A percentile compares a stretch with the other conserved stretches of the same genome.
phyloP scores from a whole-genome alignment of 2,888 invertebrate species.

The Drosophila greeni region DNA sequence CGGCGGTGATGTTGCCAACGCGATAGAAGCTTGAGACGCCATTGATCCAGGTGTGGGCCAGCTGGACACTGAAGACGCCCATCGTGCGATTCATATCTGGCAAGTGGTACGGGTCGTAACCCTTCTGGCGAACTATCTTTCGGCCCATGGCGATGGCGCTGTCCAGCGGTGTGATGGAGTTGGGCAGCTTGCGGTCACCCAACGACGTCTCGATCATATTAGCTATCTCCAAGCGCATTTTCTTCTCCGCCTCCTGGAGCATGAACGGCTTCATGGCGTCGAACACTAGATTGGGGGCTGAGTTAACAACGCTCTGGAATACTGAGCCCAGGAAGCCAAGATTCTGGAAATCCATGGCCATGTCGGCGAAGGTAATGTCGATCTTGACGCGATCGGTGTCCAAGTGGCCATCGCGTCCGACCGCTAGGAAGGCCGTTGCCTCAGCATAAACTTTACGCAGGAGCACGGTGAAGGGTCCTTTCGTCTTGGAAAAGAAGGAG shows the following conservation, averaged over 20 bases:
- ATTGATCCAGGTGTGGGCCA: conserved; percentile 87
- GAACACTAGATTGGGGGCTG: conserved; percentile 89
- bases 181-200: conserved; percentile 86
- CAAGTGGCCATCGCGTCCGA: conserved; percentile 86
- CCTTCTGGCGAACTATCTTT: conserved; percentile 82
- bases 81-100: conserved; percentile 86
- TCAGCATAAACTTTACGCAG: conserved; percentile 85
- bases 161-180: conserved; percentile 91
- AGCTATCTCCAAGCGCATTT: conserved; percentile 86
- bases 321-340: conserved; percentile 86
- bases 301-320: conserved; percentile 87
- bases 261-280: conserved; percentile 92
- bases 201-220: conserved; percentile 85
- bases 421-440: conserved; percentile 85
- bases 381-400: conserved; percentile 88
- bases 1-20: conserved; percentile 87
- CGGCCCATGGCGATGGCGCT: conserved; percentile 88
- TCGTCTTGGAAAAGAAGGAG: conserved; percentile 84
- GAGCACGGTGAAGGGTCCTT: conserved; percentile 88
- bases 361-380: conserved; percentile 87
- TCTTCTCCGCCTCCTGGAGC: conserved; percentile 87
- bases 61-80: conserved; percentile 84
- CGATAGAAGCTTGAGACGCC: conserved; percentile 90
- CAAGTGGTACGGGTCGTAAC: conserved; percentile 87
- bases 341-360: conserved; percentile 90